Percentiles rank a stretch among this genome's conserved stretches.
Conservation (phyloP, 2,888 invertebrate species). For the Drosophila testacea region DNA sequence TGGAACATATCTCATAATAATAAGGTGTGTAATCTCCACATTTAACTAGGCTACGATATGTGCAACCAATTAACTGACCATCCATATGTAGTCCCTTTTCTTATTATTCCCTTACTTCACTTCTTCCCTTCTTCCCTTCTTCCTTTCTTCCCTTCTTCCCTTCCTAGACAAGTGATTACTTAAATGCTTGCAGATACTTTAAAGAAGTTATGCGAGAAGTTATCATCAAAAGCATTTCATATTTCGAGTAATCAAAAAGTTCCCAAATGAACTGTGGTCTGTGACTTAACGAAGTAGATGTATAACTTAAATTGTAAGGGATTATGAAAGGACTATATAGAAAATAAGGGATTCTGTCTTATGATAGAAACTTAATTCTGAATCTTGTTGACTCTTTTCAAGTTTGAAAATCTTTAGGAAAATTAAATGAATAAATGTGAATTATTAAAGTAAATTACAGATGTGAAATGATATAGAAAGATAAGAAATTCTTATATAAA, state of each 20-base stretch:
- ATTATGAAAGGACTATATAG: background rate
- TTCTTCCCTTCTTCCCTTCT: background rate
- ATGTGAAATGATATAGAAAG: too few relatives aligned
- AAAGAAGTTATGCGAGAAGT: conserved; percentile 35
- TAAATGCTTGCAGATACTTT: conserved; percentile 59
- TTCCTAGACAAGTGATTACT: conserved; percentile 9
- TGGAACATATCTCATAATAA: conserved; percentile 79
- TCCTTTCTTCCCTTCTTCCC: background rate
- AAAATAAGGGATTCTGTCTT: too few relatives aligned
- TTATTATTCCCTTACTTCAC: background rate
- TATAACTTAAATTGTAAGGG: background rate
- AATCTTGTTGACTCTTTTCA: too few relatives aligned
- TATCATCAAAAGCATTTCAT: conserved; percentile 23
- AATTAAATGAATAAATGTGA: too few relatives aligned
- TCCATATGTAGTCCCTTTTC: background rate
- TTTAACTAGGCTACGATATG: conserved; percentile 67
- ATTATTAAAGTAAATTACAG: too few relatives aligned
- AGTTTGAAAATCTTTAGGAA: too few relatives aligned
- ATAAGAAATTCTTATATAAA: too few relatives aligned
- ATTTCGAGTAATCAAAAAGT: conserved; percentile 4
- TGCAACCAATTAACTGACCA: conserved; percentile 59
- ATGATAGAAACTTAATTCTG: too few relatives aligned
- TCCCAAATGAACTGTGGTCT: background rate
- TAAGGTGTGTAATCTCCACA: conserved; percentile 79
- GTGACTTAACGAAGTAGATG: background rate